These are phyloP conservation scores for Schizopygopsis malacanthus DNA, from an alignment of 2,797 vertebrate genomes.

Conservation along the genomic window DNA sequence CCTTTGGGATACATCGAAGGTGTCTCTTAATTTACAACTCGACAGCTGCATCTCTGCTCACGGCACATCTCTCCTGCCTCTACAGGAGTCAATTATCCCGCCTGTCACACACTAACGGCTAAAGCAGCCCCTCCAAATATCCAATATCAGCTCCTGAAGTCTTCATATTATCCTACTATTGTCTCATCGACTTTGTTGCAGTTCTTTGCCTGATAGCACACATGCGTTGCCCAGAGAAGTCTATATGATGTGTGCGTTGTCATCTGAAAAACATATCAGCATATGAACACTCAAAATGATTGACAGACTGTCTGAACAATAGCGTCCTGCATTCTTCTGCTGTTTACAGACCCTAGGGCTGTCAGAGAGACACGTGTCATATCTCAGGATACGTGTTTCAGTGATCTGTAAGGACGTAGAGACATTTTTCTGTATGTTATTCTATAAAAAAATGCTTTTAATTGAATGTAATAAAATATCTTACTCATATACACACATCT, in stretches of 20 bases:
- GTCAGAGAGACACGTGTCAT: neutral
- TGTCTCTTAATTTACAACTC: slow-evolving; percentile 5
- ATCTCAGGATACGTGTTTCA: neutral
- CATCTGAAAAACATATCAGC: neutral
- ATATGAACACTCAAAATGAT: neutral
- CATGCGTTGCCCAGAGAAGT: neutral
- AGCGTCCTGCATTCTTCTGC: neutral
- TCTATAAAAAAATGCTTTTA: slow-evolving; percentile 18
- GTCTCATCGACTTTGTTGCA: neutral
- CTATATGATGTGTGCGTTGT: neutral
- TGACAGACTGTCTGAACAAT: neutral
- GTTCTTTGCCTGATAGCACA: neutral
- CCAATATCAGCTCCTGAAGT: slow-evolving; percentile 1
- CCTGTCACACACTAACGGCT: slow-evolving; percentile 17
- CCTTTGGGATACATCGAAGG: slow-evolving; percentile 35
- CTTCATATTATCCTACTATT: slow-evolving; percentile 5
- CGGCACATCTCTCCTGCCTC: slow-evolving; percentile 23
- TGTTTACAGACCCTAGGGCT: neutral
- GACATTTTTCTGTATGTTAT: neutral
- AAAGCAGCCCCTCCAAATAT: neutral
- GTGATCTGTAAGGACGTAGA: neutral
- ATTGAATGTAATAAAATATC: slow-evolving; percentile 5
- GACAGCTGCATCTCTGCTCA: slow-evolving; percentile 31
- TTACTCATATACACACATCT: neutral
- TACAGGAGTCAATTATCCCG: slow-evolving; percentile 34